These are phyloP conservation scores for Athalia rosae DNA, from an alignment of 2,888 invertebrate genomes.

Conservation along the genomic window DNA sequence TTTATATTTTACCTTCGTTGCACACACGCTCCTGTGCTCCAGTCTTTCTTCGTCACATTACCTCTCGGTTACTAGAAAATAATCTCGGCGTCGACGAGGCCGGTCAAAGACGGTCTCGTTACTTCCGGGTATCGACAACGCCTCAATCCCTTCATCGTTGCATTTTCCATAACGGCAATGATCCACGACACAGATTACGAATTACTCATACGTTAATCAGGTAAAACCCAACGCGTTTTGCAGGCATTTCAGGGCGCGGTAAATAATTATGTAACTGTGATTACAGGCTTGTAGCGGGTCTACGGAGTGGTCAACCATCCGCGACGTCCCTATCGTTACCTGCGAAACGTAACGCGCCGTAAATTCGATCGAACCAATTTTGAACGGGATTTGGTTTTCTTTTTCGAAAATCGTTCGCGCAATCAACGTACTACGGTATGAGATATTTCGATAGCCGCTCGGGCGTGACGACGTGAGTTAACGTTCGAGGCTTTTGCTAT, in stretches of 20 bases:
- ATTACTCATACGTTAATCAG: constrained; percentile 3
- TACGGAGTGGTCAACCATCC: constrained; percentile 4
- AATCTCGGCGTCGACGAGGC: not conserved
- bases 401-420: no score
- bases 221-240: not conserved
- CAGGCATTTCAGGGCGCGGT: not conserved
- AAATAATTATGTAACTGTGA: constrained; percentile 10
- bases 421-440: no score
- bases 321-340: not conserved
- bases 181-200: not conserved
- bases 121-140: not conserved
- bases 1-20: no score
- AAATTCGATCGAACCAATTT: not conserved
- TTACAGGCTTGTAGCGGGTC: not conserved
- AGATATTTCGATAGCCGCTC: not conserved
- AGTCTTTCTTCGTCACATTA: not conserved
- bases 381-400: no score
- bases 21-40: not conserved
- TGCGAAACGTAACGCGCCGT: constrained; percentile 2
- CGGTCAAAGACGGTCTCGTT: not conserved
- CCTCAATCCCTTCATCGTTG: not conserved
- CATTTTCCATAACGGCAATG: not conserved
- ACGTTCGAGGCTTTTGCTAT: not conserved
- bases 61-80: not conserved
- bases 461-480: not conserved